phyloP scores from a whole-genome alignment of 1,140 invertebrate species.

The Macrobrachium nipponense region DNA sequence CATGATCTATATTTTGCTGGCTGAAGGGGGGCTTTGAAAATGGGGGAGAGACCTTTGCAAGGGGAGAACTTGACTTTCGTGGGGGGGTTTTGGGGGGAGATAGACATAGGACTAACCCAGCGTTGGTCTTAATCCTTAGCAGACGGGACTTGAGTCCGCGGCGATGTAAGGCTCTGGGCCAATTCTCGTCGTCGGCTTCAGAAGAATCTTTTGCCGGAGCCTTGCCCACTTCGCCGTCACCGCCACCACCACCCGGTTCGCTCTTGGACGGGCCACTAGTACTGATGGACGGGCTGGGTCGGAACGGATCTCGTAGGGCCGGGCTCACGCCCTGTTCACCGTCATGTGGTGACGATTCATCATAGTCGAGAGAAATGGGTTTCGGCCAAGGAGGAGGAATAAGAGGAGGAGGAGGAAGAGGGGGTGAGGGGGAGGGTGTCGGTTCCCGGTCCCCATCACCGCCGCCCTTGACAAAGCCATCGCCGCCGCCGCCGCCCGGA shows the following conservation, averaged over 20 bases:
- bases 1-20: no score
- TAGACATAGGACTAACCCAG: conserved; percentile 77
- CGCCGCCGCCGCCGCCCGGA: no score
- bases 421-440: neutral
- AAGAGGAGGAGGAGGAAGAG: neutral
- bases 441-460: no score
- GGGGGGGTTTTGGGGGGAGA: no score
- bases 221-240: neutral
- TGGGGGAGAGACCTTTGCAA: no score
- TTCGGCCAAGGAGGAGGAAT: neutral
- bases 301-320: conserved; percentile 30
- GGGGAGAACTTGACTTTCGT: no score
- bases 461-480: no score
- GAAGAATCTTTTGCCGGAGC: neutral
- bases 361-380: neutral
- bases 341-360: neutral
- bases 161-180: conserved; percentile 78
- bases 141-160: conserved; percentile 88
- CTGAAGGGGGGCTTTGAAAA: no score
- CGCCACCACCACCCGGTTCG: neutral
- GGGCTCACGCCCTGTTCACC: conserved; percentile 33
- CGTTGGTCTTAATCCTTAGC: conserved; percentile 87
- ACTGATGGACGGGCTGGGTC: conserved; percentile 30
- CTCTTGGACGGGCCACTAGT: conserved; percentile 15
- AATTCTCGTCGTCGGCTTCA: conserved; percentile 64